A percentile compares a stretch with the other conserved stretches of the same genome.
Conservation (phyloP, 1,140 invertebrate genomes). For the Drosophila asahinai region DNA sequence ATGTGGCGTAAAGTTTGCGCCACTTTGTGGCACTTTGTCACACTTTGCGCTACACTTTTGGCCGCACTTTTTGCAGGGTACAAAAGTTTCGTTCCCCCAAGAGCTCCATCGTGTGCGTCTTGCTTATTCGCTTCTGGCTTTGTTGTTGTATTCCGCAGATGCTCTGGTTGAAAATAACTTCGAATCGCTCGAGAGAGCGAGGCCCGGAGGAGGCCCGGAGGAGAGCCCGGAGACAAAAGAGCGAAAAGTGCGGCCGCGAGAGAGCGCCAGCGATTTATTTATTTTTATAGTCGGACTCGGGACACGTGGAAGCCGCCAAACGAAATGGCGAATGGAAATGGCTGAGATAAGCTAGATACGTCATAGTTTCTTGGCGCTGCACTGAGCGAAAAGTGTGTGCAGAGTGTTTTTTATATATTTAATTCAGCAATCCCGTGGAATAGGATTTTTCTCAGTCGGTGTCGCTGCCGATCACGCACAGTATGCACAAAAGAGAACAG, state of each 20-base stretch:
- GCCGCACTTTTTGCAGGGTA: slow-evolving; percentile 21
- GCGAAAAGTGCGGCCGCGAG: too few species aligned
- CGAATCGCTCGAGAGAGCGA: slow-evolving; percentile 39
- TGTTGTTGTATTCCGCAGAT: slow-evolving; percentile 60
- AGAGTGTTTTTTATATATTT: too few species aligned
- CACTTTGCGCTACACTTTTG: not conserved
- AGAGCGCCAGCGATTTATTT: slow-evolving; percentile 53
- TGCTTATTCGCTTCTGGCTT: slow-evolving; percentile 9
- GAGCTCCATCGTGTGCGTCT: slow-evolving; percentile 33
- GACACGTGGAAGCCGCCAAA: slow-evolving; percentile 50
- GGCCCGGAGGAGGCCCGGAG: not conserved
- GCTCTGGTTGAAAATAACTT: slow-evolving; percentile 78
- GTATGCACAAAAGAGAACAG: too few species aligned
- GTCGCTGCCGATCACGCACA: too few species aligned
- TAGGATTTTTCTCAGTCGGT: too few species aligned
- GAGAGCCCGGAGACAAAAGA: not conserved
- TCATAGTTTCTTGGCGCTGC: slow-evolving; percentile 27
- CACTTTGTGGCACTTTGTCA: not conserved
- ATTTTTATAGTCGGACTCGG: slow-evolving; percentile 72
- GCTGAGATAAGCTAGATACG: slow-evolving; percentile 24
- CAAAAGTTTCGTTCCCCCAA: slow-evolving; percentile 20
- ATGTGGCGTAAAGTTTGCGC: not conserved
- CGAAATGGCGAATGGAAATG: slow-evolving; percentile 48
- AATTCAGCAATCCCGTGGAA: too few species aligned
- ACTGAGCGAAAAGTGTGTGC: slow-evolving; percentile 3